phyloP scores from a whole-genome alignment of 1,140 invertebrate genomes.

The Drosophila nasuta region DNA sequence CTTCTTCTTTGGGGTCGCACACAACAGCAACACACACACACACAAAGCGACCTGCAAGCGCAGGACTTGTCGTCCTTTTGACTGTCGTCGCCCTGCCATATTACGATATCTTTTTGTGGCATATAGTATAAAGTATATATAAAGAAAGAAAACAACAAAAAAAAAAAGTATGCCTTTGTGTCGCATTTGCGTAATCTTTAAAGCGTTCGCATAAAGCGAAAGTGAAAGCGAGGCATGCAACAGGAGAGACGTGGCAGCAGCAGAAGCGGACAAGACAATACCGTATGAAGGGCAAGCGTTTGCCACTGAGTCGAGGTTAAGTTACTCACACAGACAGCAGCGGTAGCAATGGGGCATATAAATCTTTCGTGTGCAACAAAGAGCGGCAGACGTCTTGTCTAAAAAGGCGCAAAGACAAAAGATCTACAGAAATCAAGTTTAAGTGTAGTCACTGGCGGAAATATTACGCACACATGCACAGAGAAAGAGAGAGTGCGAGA shows the following conservation, averaged over 20 bases:
- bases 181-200: slow-evolving; percentile 65
- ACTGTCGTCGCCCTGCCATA: slow-evolving; percentile 30
- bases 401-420: slow-evolving; percentile 63
- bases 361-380: slow-evolving; percentile 59
- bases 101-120: slow-evolving; percentile 54
- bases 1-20: slow-evolving; percentile 50
- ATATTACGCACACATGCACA: slow-evolving; percentile 23
- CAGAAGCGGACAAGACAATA: slow-evolving; percentile 20
- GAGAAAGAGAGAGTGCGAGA: not conserved
- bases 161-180: slow-evolving; percentile 62
- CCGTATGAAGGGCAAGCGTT: slow-evolving; percentile 30
- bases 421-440: slow-evolving; percentile 69
- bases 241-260: slow-evolving; percentile 31
- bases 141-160: not conserved
- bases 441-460: slow-evolving; percentile 71
- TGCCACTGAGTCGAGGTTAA: slow-evolving; percentile 63
- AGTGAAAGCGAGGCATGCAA: slow-evolving; percentile 65
- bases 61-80: slow-evolving; percentile 25
- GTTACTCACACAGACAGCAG: slow-evolving; percentile 30
- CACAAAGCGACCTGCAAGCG: slow-evolving; percentile 19
- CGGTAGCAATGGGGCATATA: slow-evolving; percentile 31
- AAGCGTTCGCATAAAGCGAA: slow-evolving; percentile 58
- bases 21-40: not conserved
- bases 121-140: slow-evolving; percentile 12
- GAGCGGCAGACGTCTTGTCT: slow-evolving; percentile 54